Base-by-base conservation (phyloP, 2,797 vertebrate species). In the Alcedo quadribrachys region DNA sequence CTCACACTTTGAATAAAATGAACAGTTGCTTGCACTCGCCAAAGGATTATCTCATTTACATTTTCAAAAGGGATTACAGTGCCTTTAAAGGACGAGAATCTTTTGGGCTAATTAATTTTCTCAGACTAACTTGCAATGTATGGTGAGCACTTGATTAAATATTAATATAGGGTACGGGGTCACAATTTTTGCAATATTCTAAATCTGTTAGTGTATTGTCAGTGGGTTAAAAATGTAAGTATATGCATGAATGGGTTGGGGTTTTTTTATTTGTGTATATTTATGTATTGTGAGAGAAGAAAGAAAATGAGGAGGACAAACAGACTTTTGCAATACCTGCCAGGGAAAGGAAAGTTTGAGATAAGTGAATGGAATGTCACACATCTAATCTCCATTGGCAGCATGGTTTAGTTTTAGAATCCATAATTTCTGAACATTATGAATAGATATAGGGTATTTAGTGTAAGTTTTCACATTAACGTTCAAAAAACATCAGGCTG, bases 11-110 rank as follows among this genome's bases (percentile, higher is more conserved):
- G 43, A 90, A 81, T 69, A 90, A 95, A 94, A 88, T 2, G 65
- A 89, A 48, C 69, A 71, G 28, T 97, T 87, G 90, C 48, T 82
- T 92, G 83, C 74, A 63, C 73, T 87, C 86, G 84, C 50, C 65
- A 63, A 77, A 89, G 50, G 65, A 79, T 94, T 89, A 81, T 80
- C 75, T 96, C 88, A 95, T 90, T 96, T 94, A 84, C 83, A 95
- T 94, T 94, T 97, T 95, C 84, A 96, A 96, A 97, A 96, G 87
- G 92, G 85, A 96, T 96, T 93, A 95, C 58, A 90, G 54, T 82
- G 43, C 90, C 87, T 95, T 94, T 96, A 96, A 96, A 97, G 94
- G 82, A 89, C 78, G 95, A 88, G 94, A 71, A 67, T 95, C 94
- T 95, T 91, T 95, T 48, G 30, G 88, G 69, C 94, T 94, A 95